Evolutionary conservation across 2,797 vertebrate species (phyloP).

Genomic region (Buceros bicornis): DNA sequence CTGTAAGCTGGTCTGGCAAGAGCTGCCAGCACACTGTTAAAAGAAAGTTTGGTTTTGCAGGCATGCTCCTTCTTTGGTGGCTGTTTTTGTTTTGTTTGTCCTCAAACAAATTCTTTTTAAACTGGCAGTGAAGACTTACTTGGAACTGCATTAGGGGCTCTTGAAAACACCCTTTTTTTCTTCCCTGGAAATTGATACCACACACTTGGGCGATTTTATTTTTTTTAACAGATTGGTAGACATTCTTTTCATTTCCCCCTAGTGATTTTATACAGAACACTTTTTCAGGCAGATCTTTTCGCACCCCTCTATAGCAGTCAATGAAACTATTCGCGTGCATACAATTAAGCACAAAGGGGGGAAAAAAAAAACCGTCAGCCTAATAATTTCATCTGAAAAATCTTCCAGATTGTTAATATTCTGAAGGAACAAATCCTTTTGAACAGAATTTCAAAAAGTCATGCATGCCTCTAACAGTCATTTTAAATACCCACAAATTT

Average conservation of each 20-base stretch:
- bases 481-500: background rate
- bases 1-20: background rate
- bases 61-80: background rate
- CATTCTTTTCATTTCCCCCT: conserved; percentile 53
- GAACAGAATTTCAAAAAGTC: background rate
- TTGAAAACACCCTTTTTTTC: conserved; percentile 33
- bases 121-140: conserved; percentile 41
- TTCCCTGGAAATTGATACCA: conserved; percentile 66
- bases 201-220: conserved; percentile 63
- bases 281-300: conserved; percentile 53
- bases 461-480: background rate
- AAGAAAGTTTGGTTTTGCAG: background rate
- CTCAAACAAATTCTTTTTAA: conserved; percentile 49
- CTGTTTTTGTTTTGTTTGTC: background rate
- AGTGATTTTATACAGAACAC: conserved; percentile 56
- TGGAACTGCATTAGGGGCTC: conserved; percentile 45
- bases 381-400: conserved; percentile 32
- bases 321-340: conserved; percentile 44
- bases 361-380: background rate
- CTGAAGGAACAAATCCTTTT: background rate
- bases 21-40: background rate
- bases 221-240: conserved; percentile 72
- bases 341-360: conserved; percentile 34
- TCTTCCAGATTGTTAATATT: background rate
- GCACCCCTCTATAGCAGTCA: conserved; percentile 53